Percentiles rank a stretch among this genome's conserved stretches.
Conservation (phyloP, 2,888 invertebrate genomes). For the Listrodromus nycthemerus region DNA sequence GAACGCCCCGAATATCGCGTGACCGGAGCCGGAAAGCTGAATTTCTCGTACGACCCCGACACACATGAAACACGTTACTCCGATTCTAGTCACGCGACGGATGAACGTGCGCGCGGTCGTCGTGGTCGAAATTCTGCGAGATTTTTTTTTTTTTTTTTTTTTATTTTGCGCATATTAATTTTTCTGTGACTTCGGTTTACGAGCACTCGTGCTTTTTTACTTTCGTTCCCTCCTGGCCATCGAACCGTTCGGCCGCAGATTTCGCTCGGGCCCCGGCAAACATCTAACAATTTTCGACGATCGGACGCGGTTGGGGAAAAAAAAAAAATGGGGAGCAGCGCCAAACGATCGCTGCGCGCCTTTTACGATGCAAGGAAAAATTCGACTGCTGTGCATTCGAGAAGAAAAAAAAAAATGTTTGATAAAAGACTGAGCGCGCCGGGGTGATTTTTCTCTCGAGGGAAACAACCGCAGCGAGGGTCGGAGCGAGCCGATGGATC, state of each 20-base stretch:
- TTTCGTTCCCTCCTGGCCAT: constrained; percentile 7
- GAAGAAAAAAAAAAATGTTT: constrained; percentile 13
- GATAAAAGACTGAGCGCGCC: constrained; percentile 39
- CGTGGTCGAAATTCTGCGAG: no score
- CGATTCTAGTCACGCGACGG: no score
- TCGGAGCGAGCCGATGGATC: constrained; percentile 27
- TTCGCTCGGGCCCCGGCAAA: neutral
- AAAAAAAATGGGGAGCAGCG: constrained; percentile 43
- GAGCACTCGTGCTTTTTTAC: constrained; percentile 4
- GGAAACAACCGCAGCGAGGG: constrained; percentile 43
- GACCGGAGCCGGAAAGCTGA: no score
- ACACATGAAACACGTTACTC: no score
- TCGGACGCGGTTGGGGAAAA: constrained; percentile 14
- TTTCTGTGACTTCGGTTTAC: neutral
- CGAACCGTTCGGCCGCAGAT: neutral
- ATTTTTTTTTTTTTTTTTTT: no score
- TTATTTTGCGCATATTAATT: no score
- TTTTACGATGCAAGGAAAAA: constrained; percentile 19
- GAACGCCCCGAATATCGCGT: no score
- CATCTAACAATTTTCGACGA: constrained; percentile 10
- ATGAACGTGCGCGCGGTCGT: no score
- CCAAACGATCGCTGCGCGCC: constrained; percentile 64
- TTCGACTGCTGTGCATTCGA: neutral
- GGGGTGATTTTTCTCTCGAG: constrained; percentile 58
- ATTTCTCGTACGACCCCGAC: no score